These are phyloP conservation scores for Hypolimnas misippus DNA, from an alignment of 2,888 invertebrate genomes.

Conservation along the genomic window DNA sequence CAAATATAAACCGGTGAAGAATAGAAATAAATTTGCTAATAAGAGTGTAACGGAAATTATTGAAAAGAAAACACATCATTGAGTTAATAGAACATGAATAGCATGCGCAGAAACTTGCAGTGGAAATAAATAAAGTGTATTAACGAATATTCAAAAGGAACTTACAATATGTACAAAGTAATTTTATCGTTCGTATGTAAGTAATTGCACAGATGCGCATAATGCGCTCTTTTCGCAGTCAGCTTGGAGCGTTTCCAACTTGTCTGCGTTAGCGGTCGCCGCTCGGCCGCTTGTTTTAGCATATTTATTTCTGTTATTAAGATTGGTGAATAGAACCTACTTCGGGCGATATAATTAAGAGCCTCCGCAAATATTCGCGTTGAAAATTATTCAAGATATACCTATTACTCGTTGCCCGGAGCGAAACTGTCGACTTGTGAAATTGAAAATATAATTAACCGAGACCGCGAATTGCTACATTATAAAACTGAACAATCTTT, in stretches of 20 bases:
- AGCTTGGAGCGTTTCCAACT: slow-evolving; percentile 44
- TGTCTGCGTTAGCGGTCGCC: slow-evolving; percentile 31
- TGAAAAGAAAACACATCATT: background rate
- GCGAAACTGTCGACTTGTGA: slow-evolving; percentile 55
- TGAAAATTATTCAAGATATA: slow-evolving; percentile 29
- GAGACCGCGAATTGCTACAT: slow-evolving; percentile 64
- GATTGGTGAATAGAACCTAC: slow-evolving; percentile 42
- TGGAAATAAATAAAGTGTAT: slow-evolving; percentile 10
- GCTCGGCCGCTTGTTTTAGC: slow-evolving; percentile 33
- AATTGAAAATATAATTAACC: slow-evolving; percentile 78
- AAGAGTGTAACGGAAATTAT: background rate
- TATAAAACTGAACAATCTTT: slow-evolving; percentile 70
- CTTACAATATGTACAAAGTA: slow-evolving; percentile 34
- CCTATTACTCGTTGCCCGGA: slow-evolving; percentile 34
- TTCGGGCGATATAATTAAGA: slow-evolving; percentile 39
- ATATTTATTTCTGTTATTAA: slow-evolving; percentile 40
- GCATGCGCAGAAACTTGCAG: background rate
- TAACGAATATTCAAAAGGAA: slow-evolving; percentile 32
- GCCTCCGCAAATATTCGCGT: slow-evolving; percentile 36
- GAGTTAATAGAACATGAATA: background rate
- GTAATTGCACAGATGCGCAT: slow-evolving; percentile 45
- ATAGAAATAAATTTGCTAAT: background rate
- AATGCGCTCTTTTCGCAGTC: slow-evolving; percentile 37
- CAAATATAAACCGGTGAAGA: background rate
- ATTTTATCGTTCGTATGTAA: slow-evolving; percentile 44